phyloP scores from a whole-genome alignment of 2,888 invertebrate genomes.

The Macrosiphum euphorbiae region DNA sequence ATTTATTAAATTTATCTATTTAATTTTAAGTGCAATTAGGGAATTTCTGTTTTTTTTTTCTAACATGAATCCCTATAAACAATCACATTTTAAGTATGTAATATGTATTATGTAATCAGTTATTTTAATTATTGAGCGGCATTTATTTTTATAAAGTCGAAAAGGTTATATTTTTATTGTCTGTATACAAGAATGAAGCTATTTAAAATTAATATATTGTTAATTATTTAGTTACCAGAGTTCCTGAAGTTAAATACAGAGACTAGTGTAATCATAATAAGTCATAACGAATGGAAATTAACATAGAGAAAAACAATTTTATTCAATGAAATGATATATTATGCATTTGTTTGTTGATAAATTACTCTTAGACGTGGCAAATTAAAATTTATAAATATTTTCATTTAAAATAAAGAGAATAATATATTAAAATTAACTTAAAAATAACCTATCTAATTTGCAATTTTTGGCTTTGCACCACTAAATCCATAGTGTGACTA shows the following conservation, averaged over 20 bases:
- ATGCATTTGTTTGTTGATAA: slow-evolving; percentile 36
- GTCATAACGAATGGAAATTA: slow-evolving; percentile 12
- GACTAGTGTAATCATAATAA: slow-evolving; percentile 32
- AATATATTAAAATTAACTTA: slow-evolving; percentile 5
- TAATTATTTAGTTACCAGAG: slow-evolving; percentile 64
- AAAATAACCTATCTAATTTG: background rate
- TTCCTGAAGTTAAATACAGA: slow-evolving; percentile 54
- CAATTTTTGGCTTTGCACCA: slow-evolving; percentile 39
- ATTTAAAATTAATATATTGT: slow-evolving; percentile 57
- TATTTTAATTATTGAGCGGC: slow-evolving; percentile 56
- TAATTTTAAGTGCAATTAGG: slow-evolving; percentile 52
- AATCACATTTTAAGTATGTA: slow-evolving; percentile 59
- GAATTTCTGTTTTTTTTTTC: slow-evolving; percentile 47
- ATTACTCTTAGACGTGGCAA: background rate
- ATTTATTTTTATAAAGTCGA: slow-evolving; percentile 63
- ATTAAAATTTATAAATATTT: slow-evolving; percentile 18
- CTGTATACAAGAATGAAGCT: slow-evolving; percentile 56
- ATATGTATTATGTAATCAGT: slow-evolving; percentile 42
- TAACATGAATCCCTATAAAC: slow-evolving; percentile 49
- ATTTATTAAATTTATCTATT: slow-evolving; percentile 50
- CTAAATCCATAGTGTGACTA: background rate
- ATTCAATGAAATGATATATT: slow-evolving; percentile 31
- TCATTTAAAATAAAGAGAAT: slow-evolving; percentile 8
- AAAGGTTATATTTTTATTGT: slow-evolving; percentile 62
- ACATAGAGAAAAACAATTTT: slow-evolving; percentile 46